These are phyloP conservation scores for Erethizon dorsatum DNA, from an alignment of 2,797 vertebrate species.

Conservation along the genomic window DNA sequence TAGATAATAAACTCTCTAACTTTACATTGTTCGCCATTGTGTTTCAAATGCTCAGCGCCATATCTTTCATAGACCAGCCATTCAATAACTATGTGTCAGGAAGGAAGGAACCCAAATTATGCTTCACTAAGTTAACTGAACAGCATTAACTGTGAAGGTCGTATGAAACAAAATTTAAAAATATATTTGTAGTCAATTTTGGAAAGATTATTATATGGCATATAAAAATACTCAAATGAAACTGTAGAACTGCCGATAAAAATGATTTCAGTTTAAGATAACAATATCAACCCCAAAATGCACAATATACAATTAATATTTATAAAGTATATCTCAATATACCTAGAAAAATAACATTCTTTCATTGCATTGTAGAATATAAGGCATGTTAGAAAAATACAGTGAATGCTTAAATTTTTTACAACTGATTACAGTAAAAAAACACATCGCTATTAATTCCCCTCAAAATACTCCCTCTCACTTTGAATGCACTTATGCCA, in stretches of 20 bases:
- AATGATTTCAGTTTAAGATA: conserved; percentile 78
- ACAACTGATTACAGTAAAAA: background rate
- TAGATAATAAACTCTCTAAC: background rate
- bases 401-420: background rate
- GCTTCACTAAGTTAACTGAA: background rate
- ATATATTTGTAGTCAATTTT: background rate
- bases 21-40: background rate
- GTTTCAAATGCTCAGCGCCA: background rate
- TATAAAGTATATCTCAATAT: conserved; percentile 65
- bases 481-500: background rate
- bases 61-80: background rate
- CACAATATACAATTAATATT: background rate
- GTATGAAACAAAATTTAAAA: background rate
- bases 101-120: background rate
- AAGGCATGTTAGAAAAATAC: background rate
- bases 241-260: conserved; percentile 59
- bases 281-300: conserved; percentile 55
- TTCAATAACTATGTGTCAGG: background rate
- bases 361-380: conserved; percentile 72
- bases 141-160: background rate
- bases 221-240: background rate
- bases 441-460: background rate
- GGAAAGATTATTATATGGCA: background rate
- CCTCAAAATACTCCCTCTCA: background rate
- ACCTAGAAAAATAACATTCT: conserved; percentile 63